Base-by-base conservation (phyloP, 2,113 vertebrate genomes). In the Podilymbus podiceps region DNA sequence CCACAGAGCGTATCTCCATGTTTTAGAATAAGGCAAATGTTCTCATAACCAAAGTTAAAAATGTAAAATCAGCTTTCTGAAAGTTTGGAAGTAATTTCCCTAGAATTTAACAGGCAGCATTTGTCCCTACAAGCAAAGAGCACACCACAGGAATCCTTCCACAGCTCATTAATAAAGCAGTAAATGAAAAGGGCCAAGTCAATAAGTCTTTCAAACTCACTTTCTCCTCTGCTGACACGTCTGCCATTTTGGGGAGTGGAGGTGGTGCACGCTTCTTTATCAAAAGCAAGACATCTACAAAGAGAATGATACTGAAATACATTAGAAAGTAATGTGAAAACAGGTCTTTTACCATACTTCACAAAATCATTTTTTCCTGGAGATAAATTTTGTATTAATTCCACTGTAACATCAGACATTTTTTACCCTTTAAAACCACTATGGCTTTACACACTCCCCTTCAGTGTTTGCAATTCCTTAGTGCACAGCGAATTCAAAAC, bases 151-250 rank as follows among this genome's bases (percentile, higher is more conserved):
- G 0, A 59, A 55, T 11, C 25, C 55, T 68, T 44, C 27, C 11
- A 17, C 22, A 38, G 1, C 4, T 5, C 55, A 25, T 27, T 20
- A 56, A 13, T 2, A 16, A 44, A 85, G 38, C 30, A 49, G 23
- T 14, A 38, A 17, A 62, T 11, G 2, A 28, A 22, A n/a, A 30
- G 0, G 4, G 16, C 12, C 8, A 6, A 40, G 5, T 7, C 21
- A 30, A 35, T 35, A 35, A 31, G 23, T 17, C 15, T 22, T 28
- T 8, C 10, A n/a, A 25, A 49, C 97, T 90, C 53, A 99, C 99
- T 97, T 99, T 99, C 91, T 99, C 99, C 53, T 99, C 99, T 56
- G 98, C 96, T 15, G 98, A 98, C 91, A 99, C 98, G 0, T 99
- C 99, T 31, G 98, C 93, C 98, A 99, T 99, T 97, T 99, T 99